phyloP scores from a whole-genome alignment of 2,113 vertebrate species.

The Nestor notabilis region DNA sequence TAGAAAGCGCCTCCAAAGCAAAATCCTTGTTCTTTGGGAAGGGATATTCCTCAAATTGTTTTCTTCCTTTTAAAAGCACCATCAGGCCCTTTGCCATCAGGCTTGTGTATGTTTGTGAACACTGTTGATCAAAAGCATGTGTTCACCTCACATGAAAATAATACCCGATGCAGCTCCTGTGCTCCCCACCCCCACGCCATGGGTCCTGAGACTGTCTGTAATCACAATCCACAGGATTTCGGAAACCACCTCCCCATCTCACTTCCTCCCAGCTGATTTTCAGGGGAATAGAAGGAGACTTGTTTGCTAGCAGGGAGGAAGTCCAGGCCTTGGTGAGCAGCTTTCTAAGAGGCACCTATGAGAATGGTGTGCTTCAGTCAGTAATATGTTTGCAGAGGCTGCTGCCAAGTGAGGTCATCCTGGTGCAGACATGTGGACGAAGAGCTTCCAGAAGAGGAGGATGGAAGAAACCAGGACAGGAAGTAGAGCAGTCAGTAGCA shows the following conservation, averaged over 20 bases:
- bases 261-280: constrained; percentile 69
- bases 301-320: constrained; percentile 60
- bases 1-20: constrained; percentile 24
- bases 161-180: background rate
- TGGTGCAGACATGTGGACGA: background rate
- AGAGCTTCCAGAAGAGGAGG: background rate
- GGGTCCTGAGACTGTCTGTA: background rate
- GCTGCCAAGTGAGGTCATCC: constrained; percentile 59
- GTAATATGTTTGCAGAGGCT: fast-evolving
- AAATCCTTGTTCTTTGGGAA: background rate
- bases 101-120: background rate
- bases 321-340: constrained; percentile 20
- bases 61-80: background rate
- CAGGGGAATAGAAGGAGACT: constrained; percentile 64
- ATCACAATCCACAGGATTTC: constrained; percentile 17
- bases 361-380: background rate
- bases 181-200: background rate
- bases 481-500: constrained; percentile 13
- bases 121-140: background rate
- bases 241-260: constrained; percentile 62
- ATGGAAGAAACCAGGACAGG: constrained; percentile 39
- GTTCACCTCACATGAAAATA: background rate
- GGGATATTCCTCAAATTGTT: background rate
- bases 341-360: constrained; percentile 1
- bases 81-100: background rate